phyloP scores from a whole-genome alignment of 2,113 vertebrate species.

The Corydoras sp. region DNA sequence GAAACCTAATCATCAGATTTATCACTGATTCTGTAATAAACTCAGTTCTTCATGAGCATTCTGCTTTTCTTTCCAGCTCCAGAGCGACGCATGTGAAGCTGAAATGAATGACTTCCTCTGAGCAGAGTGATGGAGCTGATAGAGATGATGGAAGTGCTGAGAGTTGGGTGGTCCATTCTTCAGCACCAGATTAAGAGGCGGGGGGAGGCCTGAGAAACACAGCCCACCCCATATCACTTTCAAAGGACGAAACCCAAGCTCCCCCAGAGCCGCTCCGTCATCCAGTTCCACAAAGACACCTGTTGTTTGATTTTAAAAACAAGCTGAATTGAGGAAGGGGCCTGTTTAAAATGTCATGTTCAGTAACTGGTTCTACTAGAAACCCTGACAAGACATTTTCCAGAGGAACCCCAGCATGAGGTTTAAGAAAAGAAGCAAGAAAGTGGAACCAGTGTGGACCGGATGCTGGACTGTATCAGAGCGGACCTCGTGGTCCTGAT shows the following conservation, averaged over 20 bases:
- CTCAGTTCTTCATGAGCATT: too few species aligned
- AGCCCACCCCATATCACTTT: constrained; percentile 70
- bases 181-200: constrained; percentile 66
- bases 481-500: too few species aligned
- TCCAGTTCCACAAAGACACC: constrained; percentile 69
- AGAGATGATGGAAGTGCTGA: constrained; percentile 58
- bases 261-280: constrained; percentile 49
- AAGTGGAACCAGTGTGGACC: too few species aligned
- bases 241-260: constrained; percentile 68
- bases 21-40: too few species aligned
- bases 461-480: too few species aligned
- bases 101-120: constrained; percentile 63
- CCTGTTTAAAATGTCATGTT: constrained; percentile 60
- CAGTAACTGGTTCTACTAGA: neutral
- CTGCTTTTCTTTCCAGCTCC: neutral
- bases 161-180: constrained; percentile 75
- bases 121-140: constrained; percentile 56
- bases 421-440: too few species aligned
- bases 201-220: constrained; percentile 67
- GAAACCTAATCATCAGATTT: too few species aligned
- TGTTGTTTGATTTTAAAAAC: constrained; percentile 67
- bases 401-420: neutral
- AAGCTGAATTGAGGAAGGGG: constrained; percentile 55
- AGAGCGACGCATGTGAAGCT: constrained; percentile 12
- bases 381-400: constrained; percentile 10